Conservation (phyloP, 2,797 vertebrate species). For the Hydrocynus forskahlii region DNA sequence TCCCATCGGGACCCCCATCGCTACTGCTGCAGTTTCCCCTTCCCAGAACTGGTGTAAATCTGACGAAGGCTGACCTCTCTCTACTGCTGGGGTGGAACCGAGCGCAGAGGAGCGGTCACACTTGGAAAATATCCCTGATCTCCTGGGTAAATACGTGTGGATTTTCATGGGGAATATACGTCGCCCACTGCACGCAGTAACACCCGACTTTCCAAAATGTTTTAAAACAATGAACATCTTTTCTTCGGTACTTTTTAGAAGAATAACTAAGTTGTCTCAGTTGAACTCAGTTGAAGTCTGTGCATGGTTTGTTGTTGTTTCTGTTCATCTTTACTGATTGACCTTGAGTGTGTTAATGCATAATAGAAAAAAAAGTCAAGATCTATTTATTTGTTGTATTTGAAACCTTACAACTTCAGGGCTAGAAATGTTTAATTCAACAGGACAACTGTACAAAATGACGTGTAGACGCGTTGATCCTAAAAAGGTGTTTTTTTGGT, state of each 20-base stretch:
- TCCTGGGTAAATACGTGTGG: not conserved
- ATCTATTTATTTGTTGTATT: no score
- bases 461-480: no score
- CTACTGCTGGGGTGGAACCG: conserved; percentile 5
- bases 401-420: no score
- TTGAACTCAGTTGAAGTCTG: not conserved
- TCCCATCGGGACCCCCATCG: conserved; percentile 55
- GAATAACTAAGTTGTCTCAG: not conserved
- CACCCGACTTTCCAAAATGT: no score
- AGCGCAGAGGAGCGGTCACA: not conserved
- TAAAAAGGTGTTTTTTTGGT: no score
- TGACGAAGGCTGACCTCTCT: conserved; percentile 17
- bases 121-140: not conserved
- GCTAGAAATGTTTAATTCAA: no score
- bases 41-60: conserved; percentile 45
- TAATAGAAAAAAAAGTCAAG: no score
- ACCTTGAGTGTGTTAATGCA: no score
- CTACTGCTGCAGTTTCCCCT: conserved; percentile 20
- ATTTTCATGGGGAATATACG: not conserved
- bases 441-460: no score
- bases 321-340: not conserved
- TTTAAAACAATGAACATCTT: not conserved
- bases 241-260: not conserved
- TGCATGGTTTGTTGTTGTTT: not conserved
- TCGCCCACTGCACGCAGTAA: not conserved